Evolutionary conservation across 2,888 invertebrate species (phyloP), one percentile per base, ranked within the genome.

Genomic region (Melipona beecheii): DNA sequence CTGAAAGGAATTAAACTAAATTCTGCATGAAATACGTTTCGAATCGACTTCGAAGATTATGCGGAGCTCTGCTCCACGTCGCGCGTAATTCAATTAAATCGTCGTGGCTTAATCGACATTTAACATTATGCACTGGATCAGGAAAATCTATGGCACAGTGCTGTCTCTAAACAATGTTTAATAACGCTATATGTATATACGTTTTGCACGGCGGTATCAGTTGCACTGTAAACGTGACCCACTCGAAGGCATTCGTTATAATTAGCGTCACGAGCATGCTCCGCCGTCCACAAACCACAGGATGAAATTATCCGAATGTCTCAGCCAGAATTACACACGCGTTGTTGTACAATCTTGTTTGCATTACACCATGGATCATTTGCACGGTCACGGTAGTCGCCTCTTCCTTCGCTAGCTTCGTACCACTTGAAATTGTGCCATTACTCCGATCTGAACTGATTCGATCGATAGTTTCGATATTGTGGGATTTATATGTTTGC

Each of bases 211-310:
- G 79, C 79, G 64, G 60, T 85, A 85, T 85, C 84, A 72, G 74
- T 71, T 58, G 60, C 19, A 69, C 75, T 75, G 88, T 83, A 88
- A 86, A 87, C 88, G 84, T 71, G 83, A 78, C 82, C 86, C 86
- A 87, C 84, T 85, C 89, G 78, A 86, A 86, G 86, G 82, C 89
- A 91, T 91, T 91, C 87, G 87, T 91, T 91, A 90, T 89, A 90
- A 91, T 91, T 90, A 91, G 87, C 89, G 90, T 89, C 90, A 86
- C 82, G 84, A 77, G 77, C 89, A 88, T 83, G 81, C 86, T 81
- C 79, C 36, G 79, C 70, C 83, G 85, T 73, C 83, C 88, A 54
- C 88, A 83, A 84, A 86, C 87, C 86, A 66, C 79, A 74, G 62
- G 75, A 75, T 75, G 84, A 78, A 88, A 88, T 88, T 88, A 86